Percentiles rank a stretch among this genome's conserved stretches.
phyloP scores from a whole-genome alignment of 2,113 vertebrate genomes.

The Megaleporinus macrocephalus region DNA sequence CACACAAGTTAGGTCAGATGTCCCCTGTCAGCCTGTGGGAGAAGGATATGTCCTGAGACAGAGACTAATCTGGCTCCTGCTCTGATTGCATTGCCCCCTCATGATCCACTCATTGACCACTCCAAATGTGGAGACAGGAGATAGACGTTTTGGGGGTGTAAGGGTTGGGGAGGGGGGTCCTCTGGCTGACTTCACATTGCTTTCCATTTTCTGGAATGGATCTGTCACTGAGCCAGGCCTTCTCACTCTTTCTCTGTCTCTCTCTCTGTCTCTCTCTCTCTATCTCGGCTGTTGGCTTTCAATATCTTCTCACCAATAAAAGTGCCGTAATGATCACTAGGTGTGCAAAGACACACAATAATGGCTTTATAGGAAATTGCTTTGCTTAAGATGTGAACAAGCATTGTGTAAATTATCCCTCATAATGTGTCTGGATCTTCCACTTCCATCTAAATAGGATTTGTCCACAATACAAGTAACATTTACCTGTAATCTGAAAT shows the following conservation, averaged over 20 bases:
- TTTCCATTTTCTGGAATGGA: slow-evolving; percentile 51
- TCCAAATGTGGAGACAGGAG: slow-evolving; percentile 55
- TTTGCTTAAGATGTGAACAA: slow-evolving; percentile 40
- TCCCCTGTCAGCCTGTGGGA: slow-evolving; percentile 76
- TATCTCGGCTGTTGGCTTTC: slow-evolving; percentile 52
- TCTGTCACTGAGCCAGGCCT: slow-evolving; percentile 55
- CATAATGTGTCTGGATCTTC: slow-evolving; percentile 7
- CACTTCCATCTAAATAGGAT: slow-evolving; percentile 9
- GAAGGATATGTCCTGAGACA: slow-evolving; percentile 72
- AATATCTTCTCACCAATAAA: slow-evolving; percentile 65
- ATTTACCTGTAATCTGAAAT: neutral
- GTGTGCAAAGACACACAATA: slow-evolving; percentile 49
- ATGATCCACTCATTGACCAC: slow-evolving; percentile 76
- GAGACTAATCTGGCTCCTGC: slow-evolving; percentile 77
- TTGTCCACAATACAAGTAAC: neutral
- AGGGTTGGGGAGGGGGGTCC: slow-evolving; percentile 31
- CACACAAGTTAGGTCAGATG: slow-evolving; percentile 79
- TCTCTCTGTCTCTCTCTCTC: slow-evolving; percentile 61
- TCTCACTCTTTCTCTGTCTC: slow-evolving; percentile 67
- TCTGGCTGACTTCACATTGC: slow-evolving; percentile 42
- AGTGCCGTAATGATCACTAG: slow-evolving; percentile 51
- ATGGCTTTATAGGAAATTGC: slow-evolving; percentile 50
- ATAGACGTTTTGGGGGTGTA: slow-evolving; percentile 50
- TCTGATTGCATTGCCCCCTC: slow-evolving; percentile 75
- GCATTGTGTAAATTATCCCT: slow-evolving; percentile 58